Base-by-base conservation (phyloP, 2,797 vertebrate genomes). In the Semotilus atromaculatus region DNA sequence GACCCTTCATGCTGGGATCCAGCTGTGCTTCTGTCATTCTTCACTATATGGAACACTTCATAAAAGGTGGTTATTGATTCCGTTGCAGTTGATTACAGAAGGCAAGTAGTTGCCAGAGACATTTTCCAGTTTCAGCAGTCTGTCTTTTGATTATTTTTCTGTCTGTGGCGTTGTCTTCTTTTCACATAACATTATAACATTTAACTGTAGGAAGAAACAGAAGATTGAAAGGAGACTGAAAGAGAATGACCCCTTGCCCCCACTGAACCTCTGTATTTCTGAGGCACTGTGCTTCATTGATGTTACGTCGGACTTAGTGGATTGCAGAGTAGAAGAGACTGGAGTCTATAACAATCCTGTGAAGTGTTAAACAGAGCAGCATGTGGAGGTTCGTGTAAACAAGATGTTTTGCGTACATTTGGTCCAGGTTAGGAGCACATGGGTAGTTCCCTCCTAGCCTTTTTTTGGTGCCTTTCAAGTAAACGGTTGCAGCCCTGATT, bases 371-470 rank as follows among this genome's bases (percentile, higher is more conserved):
- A 74, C 88, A 86, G 83, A 86, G 64, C 87, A 81, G 74, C 75
- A 84, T 90, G 88, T 80, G 82, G 40, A 70, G 60, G 62, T 85
- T 87, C 76, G 16, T 80, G 86, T 91, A 85, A 88, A 87, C 87
- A 87, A 85, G 80, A 88, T 88, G 79, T 77, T 88, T 83, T 85
- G 76, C 34, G 64, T 88, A 81, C 83, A 85, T 89, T 89, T 85
- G 88, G 73, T 87, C 60, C 88, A 90, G 75, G 83, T 89, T 91
- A 88, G 71, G 36, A 78, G 68, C 89, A 90, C 87, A 88, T 88
- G 89, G 74, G 34, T 77, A 43, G 80, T 67, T 74, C 78, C 70
- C 36, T 74, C 23, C 68, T 53, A 83, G 80, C 60, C 72, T 81
- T 80, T 64, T 81, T 76, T 62, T 86, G 51, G 51, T 81, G 53